phyloP scores from a whole-genome alignment of 2,888 invertebrate genomes.

The Diogma glabrata region DNA sequence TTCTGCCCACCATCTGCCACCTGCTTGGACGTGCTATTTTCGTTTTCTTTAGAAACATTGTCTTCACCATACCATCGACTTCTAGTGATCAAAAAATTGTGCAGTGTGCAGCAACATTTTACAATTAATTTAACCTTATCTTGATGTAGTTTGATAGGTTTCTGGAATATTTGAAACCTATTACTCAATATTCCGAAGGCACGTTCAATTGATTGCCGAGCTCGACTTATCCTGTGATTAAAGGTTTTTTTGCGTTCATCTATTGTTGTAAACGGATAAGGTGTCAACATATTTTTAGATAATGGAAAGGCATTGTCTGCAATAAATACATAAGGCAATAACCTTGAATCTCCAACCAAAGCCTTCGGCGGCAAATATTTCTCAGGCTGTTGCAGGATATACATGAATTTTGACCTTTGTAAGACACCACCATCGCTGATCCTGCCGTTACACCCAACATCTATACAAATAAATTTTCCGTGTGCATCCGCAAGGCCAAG shows the following conservation, averaged over 20 bases:
- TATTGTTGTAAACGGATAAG: background rate
- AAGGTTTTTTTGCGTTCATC: background rate
- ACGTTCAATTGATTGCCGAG: background rate
- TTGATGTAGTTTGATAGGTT: background rate
- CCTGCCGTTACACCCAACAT: constrained; percentile 16
- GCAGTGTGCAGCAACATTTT: background rate
- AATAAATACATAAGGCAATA: constrained; percentile 18
- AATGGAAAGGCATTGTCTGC: background rate
- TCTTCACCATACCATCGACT: background rate
- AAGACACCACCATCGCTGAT: constrained; percentile 13
- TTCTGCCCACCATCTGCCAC: background rate
- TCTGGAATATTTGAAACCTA: background rate
- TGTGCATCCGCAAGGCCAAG: constrained; percentile 1
- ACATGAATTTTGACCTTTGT: constrained; percentile 11
- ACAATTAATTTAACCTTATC: background rate
- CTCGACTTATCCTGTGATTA: background rate
- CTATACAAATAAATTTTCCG: constrained; percentile 15
- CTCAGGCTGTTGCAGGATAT: constrained; percentile 4
- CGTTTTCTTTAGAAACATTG: background rate
- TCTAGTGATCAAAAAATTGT: background rate
- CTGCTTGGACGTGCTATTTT: background rate
- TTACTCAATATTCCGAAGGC: background rate
- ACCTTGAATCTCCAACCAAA: constrained; percentile 15
- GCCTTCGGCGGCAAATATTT: constrained; percentile 13
- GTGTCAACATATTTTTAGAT: background rate